A percentile compares a stretch with the other conserved stretches of the same genome.
Conservation (phyloP, 2,797 vertebrate genomes). For the Hapalemur alaotrensis region DNA sequence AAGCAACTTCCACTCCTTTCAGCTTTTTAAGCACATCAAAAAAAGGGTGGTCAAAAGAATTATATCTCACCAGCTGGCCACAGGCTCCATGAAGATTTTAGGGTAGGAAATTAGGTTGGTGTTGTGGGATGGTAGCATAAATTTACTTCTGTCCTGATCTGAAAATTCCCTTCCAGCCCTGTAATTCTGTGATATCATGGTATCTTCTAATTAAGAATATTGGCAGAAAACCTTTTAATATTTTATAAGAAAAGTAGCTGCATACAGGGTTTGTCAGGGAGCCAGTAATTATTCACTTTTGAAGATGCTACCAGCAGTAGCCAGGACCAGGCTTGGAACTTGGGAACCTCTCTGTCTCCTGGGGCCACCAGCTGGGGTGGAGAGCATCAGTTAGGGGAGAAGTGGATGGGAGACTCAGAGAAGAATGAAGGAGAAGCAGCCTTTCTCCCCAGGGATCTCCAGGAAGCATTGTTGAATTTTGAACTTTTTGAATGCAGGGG, state of each 20-base stretch:
- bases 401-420: background rate
- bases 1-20: background rate
- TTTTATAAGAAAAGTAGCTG: conserved; percentile 59
- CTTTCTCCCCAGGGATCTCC: background rate
- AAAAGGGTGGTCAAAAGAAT: background rate
- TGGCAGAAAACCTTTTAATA: conserved; percentile 65
- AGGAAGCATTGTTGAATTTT: background rate
- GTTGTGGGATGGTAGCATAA: background rate
- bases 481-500: background rate
- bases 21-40: conserved; percentile 59
- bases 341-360: background rate
- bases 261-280: background rate
- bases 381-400: background rate
- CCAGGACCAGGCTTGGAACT: background rate
- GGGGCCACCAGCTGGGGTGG: background rate
- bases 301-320: background rate
- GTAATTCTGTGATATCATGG: background rate
- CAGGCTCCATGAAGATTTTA: background rate
- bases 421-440: background rate
- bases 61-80: background rate
- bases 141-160: conserved; percentile 30
- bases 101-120: conserved; percentile 45
- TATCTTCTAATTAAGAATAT: conserved; percentile 61
- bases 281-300: conserved; percentile 47
- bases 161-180: conserved; percentile 50